Conservation (phyloP, 2,113 vertebrate genomes). For the Corythoichthys haematopterus region DNA sequence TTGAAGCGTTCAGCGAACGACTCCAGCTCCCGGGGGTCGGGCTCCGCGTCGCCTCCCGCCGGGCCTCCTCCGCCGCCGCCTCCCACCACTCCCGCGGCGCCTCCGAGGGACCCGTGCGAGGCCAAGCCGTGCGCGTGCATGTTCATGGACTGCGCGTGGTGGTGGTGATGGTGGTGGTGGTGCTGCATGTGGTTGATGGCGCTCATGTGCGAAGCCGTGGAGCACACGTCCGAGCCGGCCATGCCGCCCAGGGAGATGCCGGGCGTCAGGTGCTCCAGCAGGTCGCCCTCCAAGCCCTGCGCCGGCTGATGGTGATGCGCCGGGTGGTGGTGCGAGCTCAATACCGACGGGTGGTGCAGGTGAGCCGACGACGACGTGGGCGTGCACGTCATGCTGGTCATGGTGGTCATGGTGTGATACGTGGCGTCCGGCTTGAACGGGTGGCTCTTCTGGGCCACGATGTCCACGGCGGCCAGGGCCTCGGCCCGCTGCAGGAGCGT, state of each 20-base stretch:
- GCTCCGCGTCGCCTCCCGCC: constrained; percentile 74
- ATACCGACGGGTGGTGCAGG: constrained; percentile 86
- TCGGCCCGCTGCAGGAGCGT: constrained; percentile 84
- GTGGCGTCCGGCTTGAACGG: constrained; percentile 93
- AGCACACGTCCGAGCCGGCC: constrained; percentile 80
- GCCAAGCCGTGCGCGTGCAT: constrained; percentile 79
- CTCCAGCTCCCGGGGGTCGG: constrained; percentile 88
- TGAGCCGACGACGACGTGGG: constrained; percentile 83
- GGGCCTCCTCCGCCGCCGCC: constrained; percentile 50
- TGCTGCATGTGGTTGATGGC: constrained; percentile 84
- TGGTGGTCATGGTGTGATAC: constrained; percentile 94
- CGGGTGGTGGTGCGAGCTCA: constrained; percentile 79
- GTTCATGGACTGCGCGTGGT: constrained; percentile 78
- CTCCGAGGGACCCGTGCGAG: constrained; percentile 73
- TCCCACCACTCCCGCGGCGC: constrained; percentile 49
- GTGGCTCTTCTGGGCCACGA: constrained; percentile 84
- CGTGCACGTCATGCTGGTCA: constrained; percentile 88
- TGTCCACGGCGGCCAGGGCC: constrained; percentile 89
- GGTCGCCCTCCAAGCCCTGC: constrained; percentile 83
- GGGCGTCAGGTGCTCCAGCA: constrained; percentile 84
- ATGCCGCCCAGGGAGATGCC: constrained; percentile 82
- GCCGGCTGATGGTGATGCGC: constrained; percentile 77
- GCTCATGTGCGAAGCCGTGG: constrained; percentile 83
- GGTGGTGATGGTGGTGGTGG: constrained; percentile 73
- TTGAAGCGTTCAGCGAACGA: constrained; percentile 92